These are phyloP conservation scores for Strix aluco DNA, from an alignment of 2,113 vertebrate genomes.

Conservation along the genomic window DNA sequence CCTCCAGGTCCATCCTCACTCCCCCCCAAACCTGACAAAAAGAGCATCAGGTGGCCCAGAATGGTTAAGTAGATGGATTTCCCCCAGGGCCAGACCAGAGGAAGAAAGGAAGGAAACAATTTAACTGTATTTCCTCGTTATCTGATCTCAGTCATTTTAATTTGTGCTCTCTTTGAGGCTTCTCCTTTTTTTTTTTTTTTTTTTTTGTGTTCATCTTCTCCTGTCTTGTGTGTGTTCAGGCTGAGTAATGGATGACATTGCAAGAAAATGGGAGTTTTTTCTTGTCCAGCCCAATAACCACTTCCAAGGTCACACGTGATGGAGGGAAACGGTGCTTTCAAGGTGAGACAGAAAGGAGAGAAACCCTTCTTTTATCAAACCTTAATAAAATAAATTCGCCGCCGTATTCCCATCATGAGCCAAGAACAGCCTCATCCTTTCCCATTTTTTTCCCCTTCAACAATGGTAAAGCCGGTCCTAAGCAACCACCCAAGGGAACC, in stretches of 20 bases:
- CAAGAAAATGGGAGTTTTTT: not conserved
- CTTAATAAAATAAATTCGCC: not conserved
- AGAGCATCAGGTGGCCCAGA: not conserved
- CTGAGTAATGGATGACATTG: slow-evolving; percentile 9
- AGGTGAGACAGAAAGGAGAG: not conserved
- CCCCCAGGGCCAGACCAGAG: not conserved
- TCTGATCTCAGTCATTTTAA: slow-evolving; percentile 41
- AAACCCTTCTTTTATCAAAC: not conserved
- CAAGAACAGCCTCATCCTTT: not conserved
- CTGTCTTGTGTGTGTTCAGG: not conserved
- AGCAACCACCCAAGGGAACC: not conserved
- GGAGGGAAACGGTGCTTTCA: not conserved
- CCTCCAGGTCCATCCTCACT: not conserved
- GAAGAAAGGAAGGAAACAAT: slow-evolving; percentile 37
- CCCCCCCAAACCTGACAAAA: not conserved
- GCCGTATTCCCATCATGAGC: not conserved
- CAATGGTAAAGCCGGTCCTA: not conserved
- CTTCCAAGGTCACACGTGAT: slow-evolving; percentile 51
- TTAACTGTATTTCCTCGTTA: slow-evolving; percentile 31
- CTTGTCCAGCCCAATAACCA: not conserved
- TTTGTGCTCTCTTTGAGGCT: slow-evolving; percentile 39
- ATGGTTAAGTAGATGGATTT: slow-evolving; percentile 32
- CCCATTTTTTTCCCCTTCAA: not conserved
- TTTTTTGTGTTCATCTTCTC: not conserved
- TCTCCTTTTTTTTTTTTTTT: not conserved